Evolutionary conservation across 2,888 invertebrate species (phyloP).

Genomic region (Eupithecia dodoneata): DNA sequence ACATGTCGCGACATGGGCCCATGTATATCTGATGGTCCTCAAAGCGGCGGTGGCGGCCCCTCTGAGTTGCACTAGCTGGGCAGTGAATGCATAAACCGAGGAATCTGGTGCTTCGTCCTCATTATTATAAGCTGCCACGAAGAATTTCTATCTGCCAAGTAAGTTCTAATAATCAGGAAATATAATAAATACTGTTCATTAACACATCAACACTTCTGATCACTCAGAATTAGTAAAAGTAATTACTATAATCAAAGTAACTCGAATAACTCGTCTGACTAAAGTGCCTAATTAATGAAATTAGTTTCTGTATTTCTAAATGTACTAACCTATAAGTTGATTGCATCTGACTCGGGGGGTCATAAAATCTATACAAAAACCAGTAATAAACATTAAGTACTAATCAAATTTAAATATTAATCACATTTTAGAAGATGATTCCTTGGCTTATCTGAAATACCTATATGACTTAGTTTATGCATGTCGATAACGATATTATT

Average conservation of each 20-base stretch:
- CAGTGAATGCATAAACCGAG: no score
- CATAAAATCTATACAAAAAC: conserved; percentile 49
- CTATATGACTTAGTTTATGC: not conserved
- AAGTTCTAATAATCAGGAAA: not conserved
- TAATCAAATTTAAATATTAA: conserved; percentile 40
- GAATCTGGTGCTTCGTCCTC: not conserved
- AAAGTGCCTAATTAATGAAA: conserved; percentile 30
- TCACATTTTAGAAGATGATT: conserved; percentile 30
- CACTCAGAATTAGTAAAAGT: conserved; percentile 18
- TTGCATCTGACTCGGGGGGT: conserved; percentile 38
- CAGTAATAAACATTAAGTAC: conserved; percentile 46
- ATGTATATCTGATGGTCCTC: no score
- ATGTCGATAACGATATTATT: not conserved
- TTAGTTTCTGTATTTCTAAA: conserved; percentile 30
- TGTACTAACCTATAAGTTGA: conserved; percentile 28
- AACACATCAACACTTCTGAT: conserved; percentile 20
- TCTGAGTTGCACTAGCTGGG: no score
- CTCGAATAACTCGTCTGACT: conserved; percentile 27
- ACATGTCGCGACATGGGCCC: no score
- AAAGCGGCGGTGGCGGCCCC: no score
- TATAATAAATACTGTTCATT: conserved; percentile 13
- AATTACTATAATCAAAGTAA: conserved; percentile 34
- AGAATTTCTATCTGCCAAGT: not conserved
- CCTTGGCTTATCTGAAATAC: not conserved
- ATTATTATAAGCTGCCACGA: not conserved